A percentile compares a stretch with the other conserved stretches of the same genome.
phyloP scores from a whole-genome alignment of 2,113 vertebrate genomes.

The Thryonomys swinderianus region DNA sequence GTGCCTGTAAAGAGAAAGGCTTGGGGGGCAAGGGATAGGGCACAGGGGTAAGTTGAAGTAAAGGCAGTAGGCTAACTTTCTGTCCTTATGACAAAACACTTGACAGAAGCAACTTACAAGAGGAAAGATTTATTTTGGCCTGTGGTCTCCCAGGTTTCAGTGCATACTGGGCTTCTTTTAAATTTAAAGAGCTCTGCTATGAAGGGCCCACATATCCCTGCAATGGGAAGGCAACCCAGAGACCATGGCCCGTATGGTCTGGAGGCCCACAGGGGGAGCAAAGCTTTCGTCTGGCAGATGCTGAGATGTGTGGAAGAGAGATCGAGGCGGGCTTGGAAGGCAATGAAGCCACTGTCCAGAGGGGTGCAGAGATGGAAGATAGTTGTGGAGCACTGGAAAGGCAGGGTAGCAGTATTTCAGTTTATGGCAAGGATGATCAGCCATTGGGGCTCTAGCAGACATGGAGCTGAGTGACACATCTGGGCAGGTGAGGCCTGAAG shows the following conservation, averaged over 20 bases:
- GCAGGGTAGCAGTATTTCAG: background rate
- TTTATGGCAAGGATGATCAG: too few species aligned
- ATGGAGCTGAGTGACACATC: rapidly evolving
- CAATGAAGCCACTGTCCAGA: background rate
- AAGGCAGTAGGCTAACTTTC: background rate
- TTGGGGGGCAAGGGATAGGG: too few species aligned
- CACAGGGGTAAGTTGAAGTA: too few species aligned
- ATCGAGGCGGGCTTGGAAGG: background rate
- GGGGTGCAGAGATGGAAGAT: background rate
- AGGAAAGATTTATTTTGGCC: background rate
- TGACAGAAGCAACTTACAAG: background rate
- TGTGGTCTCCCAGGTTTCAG: background rate
- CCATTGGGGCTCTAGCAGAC: too few species aligned
- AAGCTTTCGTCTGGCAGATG: rapidly evolving
- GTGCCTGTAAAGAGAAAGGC: background rate
- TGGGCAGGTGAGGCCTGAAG: rapidly evolving
- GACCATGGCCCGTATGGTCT: rapidly evolving
- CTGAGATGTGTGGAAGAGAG: background rate
- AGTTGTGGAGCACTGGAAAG: too few species aligned
- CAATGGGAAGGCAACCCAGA: background rate
- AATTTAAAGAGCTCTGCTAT: background rate
- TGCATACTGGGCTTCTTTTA: background rate
- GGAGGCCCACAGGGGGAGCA: background rate
- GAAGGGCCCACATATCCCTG: rapidly evolving
- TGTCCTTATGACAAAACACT: background rate